phyloP scores from a whole-genome alignment of 2,797 vertebrate genomes.

The Pelobates cultripes region DNA sequence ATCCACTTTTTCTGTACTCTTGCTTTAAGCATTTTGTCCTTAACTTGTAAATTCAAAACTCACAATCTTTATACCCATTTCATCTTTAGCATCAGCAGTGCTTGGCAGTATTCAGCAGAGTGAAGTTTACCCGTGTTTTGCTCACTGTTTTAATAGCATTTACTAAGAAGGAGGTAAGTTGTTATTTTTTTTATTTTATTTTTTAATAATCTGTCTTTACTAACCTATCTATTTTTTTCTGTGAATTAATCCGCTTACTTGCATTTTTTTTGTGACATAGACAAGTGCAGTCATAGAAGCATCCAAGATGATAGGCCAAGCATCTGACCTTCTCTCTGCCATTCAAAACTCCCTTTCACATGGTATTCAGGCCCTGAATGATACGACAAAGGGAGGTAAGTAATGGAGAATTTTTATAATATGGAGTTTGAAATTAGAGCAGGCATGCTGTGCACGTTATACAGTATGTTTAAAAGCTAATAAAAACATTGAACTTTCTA shows the following conservation, averaged over 20 bases:
- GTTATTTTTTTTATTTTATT: background rate
- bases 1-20: too few relatives aligned
- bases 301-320: conserved; percentile 94
- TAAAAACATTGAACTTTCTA: too few relatives aligned
- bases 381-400: conserved; percentile 97
- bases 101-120: conserved; percentile 94
- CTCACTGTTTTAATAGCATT: conserved; percentile 95
- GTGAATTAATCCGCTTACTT: background rate
- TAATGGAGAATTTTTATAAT: background rate
- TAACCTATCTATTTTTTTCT: background rate
- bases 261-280: conserved; percentile 71
- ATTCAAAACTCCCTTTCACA: conserved; percentile 93
- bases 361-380: conserved; percentile 96
- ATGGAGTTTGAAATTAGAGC: too few relatives aligned
- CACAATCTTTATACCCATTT: background rate
- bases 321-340: conserved; percentile 88
- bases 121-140: conserved; percentile 94
- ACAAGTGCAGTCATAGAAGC: conserved; percentile 94
- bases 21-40: too few relatives aligned
- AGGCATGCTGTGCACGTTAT: too few relatives aligned
- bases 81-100: conserved; percentile 91
- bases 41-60: too few relatives aligned
- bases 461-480: too few relatives aligned
- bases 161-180: conserved; percentile 95
- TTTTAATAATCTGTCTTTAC: too few relatives aligned